phyloP scores from a whole-genome alignment of 2,113 vertebrate genomes.

The Dipodomys ordii region DNA sequence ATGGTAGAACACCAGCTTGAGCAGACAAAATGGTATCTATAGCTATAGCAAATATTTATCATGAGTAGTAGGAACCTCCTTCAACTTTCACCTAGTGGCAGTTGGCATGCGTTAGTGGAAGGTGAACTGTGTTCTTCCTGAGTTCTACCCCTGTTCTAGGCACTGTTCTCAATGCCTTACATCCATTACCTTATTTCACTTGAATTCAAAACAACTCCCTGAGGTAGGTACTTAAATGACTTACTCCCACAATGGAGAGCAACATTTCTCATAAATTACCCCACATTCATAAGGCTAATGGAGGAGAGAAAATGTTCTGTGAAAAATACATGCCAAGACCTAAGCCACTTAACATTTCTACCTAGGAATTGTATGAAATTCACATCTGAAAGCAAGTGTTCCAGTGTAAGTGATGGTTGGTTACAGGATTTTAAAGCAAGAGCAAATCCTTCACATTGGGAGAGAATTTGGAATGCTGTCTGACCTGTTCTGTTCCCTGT shows the following conservation, averaged over 20 bases:
- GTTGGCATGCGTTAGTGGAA: background rate
- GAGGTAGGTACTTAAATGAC: background rate
- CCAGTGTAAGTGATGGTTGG: slow-evolving; percentile 14
- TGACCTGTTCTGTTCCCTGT: background rate
- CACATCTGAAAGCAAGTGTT: slow-evolving; percentile 40
- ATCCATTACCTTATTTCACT: background rate
- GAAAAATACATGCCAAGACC: background rate
- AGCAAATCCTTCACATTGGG: background rate
- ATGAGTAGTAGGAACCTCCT: background rate
- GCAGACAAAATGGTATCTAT: too few relatives aligned
- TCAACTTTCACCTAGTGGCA: background rate
- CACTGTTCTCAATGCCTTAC: background rate
- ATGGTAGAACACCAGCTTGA: too few relatives aligned
- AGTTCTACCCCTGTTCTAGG: background rate
- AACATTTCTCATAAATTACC: background rate
- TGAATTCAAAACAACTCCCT: background rate
- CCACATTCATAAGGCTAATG: background rate
- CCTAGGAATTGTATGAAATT: slow-evolving; percentile 36
- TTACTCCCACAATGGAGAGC: background rate
- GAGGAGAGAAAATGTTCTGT: slow-evolving; percentile 8
- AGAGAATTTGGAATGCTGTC: slow-evolving; percentile 44
- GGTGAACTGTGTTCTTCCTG: background rate
- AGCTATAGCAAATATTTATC: too few relatives aligned
- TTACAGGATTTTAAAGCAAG: slow-evolving; percentile 22
- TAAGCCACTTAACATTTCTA: slow-evolving; percentile 35